Conservation (phyloP, 2,888 invertebrate genomes). For the Ornithoptera priamus region DNA sequence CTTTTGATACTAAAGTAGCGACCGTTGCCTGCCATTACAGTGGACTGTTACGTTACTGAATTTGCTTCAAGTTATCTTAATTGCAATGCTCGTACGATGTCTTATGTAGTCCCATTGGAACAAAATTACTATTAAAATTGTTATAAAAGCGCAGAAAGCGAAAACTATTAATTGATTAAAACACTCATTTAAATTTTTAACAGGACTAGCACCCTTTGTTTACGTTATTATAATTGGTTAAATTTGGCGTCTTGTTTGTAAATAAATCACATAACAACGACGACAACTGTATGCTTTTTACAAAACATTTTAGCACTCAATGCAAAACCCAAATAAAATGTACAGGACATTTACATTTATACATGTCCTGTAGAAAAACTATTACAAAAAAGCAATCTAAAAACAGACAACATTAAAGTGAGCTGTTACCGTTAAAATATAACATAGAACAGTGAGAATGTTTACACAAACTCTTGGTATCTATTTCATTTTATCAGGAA, state of each 20-base stretch:
- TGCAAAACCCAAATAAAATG: slow-evolving; percentile 43
- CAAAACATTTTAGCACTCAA: slow-evolving; percentile 13
- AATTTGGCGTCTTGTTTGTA: background rate
- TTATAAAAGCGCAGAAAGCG: background rate
- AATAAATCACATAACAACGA: background rate
- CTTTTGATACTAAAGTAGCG: background rate
- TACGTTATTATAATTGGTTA: slow-evolving; percentile 7
- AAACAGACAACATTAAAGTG: slow-evolving; percentile 43
- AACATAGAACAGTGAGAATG: slow-evolving; percentile 39
- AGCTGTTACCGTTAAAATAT: slow-evolving; percentile 35
- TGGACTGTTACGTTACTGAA: no score
- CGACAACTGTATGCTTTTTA: background rate
- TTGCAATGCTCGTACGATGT: no score
- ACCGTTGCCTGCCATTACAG: background rate
- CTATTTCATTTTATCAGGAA: slow-evolving; percentile 39
- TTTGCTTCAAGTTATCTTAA: no score
- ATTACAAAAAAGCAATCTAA: slow-evolving; percentile 38
- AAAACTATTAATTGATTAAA: background rate
- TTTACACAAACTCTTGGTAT: slow-evolving; percentile 36
- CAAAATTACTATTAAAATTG: background rate
- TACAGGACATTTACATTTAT: slow-evolving; percentile 50
- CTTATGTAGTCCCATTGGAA: background rate
- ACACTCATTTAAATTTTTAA: background rate
- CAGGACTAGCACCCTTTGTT: slow-evolving; percentile 22
- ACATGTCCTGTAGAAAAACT: slow-evolving; percentile 47